Evolutionary conservation across 2,113 vertebrate genomes (phyloP).

Genomic region (Boleophthalmus pectinirostris): DNA sequence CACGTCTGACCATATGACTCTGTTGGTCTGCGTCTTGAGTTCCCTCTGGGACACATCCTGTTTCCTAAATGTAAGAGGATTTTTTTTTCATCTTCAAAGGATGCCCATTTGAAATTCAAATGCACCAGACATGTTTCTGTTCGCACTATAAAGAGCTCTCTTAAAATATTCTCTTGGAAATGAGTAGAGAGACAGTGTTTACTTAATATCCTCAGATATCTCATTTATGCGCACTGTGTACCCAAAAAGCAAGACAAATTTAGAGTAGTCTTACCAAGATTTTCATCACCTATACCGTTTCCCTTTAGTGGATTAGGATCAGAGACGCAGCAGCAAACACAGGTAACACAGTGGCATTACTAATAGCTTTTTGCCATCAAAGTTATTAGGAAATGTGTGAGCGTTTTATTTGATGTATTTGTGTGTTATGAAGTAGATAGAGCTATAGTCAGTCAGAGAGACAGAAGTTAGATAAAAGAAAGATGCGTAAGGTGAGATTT

Average conservation of each 20-base stretch:
- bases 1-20: conserved; percentile 40
- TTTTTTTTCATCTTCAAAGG: conserved; percentile 57
- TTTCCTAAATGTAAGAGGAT: conserved; percentile 40
- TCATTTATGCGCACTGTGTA: conserved; percentile 27
- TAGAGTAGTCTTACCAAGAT: neutral
- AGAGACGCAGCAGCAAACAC: conserved; percentile 13
- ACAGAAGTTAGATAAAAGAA: neutral
- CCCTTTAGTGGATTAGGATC: conserved; percentile 18
- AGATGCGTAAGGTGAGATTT: neutral
- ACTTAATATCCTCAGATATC: conserved; percentile 48
- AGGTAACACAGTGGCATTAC: conserved; percentile 3
- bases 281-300: conserved; percentile 13
- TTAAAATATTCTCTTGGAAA: conserved; percentile 40
- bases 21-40: conserved; percentile 8
- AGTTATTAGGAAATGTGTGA: neutral
- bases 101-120: conserved; percentile 62
- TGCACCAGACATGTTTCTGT: conserved; percentile 45
- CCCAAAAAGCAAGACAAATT: conserved; percentile 11
- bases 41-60: conserved; percentile 37
- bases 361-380: conserved; percentile 6
- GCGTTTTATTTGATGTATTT: neutral
- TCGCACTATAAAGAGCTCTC: conserved; percentile 34
- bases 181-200: conserved; percentile 41
- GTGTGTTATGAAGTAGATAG: neutral
- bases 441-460: neutral